A percentile compares a stretch with the other conserved stretches of the same genome.
These are phyloP conservation scores for Heteronetta atricapilla DNA, from an alignment of 2,113 vertebrate genomes.

Conservation along the genomic window DNA sequence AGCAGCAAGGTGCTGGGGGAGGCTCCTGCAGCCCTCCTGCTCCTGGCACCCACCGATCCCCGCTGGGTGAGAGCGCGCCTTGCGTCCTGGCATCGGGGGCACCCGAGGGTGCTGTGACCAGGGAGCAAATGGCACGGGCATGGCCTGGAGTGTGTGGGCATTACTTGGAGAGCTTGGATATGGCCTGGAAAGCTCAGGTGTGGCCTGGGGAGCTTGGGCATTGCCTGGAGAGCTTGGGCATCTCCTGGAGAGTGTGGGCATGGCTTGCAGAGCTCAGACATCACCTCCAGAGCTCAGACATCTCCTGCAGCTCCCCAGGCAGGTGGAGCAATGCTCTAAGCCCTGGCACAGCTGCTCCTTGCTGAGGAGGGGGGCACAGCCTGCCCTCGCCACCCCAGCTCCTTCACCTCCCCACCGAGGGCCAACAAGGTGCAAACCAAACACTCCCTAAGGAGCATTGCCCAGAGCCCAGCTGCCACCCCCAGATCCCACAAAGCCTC, in stretches of 20 bases:
- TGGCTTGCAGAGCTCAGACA: no score
- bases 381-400: background rate
- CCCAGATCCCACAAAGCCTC: fast-evolving
- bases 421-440: background rate
- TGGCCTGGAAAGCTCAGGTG: no score
- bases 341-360: background rate
- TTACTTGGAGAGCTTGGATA: no score
- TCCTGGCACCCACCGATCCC: background rate
- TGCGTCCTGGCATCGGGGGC: background rate
- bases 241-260: no score
- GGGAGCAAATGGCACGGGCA: background rate
- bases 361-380: background rate
- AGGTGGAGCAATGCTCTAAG: background rate
- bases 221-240: fast-evolving
- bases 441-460: background rate
- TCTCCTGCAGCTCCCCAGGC: background rate
- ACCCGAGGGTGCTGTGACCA: background rate
- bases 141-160: background rate
- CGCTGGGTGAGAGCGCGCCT: background rate
- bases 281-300: no score
- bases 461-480: background rate
- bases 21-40: background rate
- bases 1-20: background rate
- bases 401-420: background rate
- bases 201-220: fast-evolving